Percentiles rank a stretch among this genome's conserved stretches.
phyloP scores from a whole-genome alignment of 2,888 invertebrate species.

The Oeneis ivallda region DNA sequence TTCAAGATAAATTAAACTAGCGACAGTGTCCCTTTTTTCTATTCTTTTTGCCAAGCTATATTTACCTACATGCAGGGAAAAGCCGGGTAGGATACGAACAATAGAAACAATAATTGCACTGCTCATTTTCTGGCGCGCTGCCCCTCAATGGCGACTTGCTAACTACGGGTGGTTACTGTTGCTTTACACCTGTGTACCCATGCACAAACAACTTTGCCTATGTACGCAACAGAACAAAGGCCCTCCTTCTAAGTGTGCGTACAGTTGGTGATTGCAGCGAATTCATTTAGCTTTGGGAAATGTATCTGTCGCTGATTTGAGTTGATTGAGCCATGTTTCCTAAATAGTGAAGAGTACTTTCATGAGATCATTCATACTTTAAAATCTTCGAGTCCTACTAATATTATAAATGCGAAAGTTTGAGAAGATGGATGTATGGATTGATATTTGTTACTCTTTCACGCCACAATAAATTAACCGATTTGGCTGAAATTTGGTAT shows the following conservation, averaged over 20 bases:
- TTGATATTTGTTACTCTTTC: too few relatives aligned
- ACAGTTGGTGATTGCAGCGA: not conserved
- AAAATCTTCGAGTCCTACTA: too few relatives aligned
- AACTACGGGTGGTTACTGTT: conserved; percentile 30
- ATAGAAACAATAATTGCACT: conserved; percentile 61
- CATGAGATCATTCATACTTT: too few relatives aligned
- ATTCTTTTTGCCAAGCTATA: too few relatives aligned
- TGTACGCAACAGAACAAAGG: not conserved
- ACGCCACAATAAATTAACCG: too few relatives aligned
- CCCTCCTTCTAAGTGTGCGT: not conserved
- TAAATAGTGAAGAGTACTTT: too few relatives aligned
- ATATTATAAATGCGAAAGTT: too few relatives aligned
- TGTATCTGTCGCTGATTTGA: not conserved
- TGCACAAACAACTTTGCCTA: too few relatives aligned
- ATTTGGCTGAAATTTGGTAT: too few relatives aligned
- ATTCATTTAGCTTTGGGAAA: not conserved
- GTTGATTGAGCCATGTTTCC: not conserved
- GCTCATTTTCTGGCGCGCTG: conserved; percentile 62
- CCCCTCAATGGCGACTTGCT: conserved; percentile 51
- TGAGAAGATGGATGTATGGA: too few relatives aligned
- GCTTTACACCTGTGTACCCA: not conserved
- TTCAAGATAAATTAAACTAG: not conserved
- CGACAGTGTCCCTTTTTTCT: too few relatives aligned
- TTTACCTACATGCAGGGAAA: not conserved
- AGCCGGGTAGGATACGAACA: conserved; percentile 46